These are phyloP conservation scores for Ectobius pallidus DNA, from an alignment of 2,888 invertebrate genomes.

Conservation along the genomic window DNA sequence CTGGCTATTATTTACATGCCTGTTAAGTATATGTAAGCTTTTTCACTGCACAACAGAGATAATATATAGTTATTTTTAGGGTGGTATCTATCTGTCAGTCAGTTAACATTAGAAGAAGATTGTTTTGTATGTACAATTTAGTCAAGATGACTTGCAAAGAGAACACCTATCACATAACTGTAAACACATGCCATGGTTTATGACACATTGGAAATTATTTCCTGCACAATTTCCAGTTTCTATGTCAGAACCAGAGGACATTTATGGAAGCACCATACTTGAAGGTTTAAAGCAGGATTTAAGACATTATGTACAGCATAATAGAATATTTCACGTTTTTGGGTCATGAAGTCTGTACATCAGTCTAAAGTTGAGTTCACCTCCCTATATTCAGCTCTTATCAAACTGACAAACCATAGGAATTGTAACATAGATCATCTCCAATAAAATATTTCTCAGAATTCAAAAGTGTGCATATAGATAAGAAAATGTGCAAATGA, in stretches of 20 bases:
- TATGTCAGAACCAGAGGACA: neutral
- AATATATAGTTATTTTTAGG: neutral
- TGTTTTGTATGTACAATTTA: neutral
- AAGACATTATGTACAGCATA: neutral
- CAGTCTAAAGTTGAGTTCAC: neutral
- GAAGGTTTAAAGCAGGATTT: slow-evolving; percentile 9
- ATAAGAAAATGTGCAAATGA: no score
- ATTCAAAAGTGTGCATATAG: no score
- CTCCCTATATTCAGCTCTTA: neutral
- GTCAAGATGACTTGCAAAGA: neutral
- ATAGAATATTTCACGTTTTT: slow-evolving; percentile 1
- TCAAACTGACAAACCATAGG: neutral
- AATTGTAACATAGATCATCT: neutral
- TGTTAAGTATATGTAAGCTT: neutral
- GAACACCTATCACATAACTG: neutral
- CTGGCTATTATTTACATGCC: neutral
- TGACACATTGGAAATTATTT: neutral
- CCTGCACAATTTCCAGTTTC: neutral
- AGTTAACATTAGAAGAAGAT: neutral
- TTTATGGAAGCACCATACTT: slow-evolving; percentile 20
- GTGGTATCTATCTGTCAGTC: no score
- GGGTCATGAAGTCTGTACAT: neutral
- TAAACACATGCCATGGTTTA: neutral
- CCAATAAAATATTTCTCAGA: no score
- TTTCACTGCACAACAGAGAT: neutral